Evolutionary conservation across 2,113 vertebrate species (phyloP).

Genomic region (Seriola rivoliana): DNA sequence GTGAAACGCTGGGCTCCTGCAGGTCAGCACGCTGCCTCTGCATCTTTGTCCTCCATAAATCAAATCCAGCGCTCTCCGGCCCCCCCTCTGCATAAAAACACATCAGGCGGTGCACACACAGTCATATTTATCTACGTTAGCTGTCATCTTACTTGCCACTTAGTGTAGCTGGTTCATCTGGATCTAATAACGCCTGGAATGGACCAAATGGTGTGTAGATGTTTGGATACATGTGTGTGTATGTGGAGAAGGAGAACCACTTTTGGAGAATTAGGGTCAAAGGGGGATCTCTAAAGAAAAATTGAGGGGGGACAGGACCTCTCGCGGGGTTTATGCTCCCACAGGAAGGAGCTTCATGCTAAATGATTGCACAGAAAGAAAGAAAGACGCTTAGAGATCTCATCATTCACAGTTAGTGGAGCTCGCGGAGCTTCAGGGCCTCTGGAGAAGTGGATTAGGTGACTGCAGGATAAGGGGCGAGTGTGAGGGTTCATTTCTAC

Average conservation of each 20-base stretch:
- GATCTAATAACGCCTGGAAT: slow-evolving; percentile 60
- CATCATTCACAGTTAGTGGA: slow-evolving; percentile 66
- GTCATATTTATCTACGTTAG: slow-evolving; percentile 53
- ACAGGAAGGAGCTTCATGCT: slow-evolving; percentile 50
- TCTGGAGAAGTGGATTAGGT: slow-evolving; percentile 64
- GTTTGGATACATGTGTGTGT: neutral
- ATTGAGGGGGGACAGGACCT: slow-evolving; percentile 22
- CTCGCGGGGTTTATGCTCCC: slow-evolving; percentile 48
- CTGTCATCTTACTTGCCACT: slow-evolving; percentile 58
- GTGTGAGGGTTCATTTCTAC: slow-evolving; percentile 42
- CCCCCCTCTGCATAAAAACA: slow-evolving; percentile 26
- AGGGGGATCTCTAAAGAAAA: slow-evolving; percentile 43
- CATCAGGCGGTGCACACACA: slow-evolving; percentile 28
- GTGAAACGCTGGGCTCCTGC: slow-evolving; percentile 22
- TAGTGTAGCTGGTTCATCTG: slow-evolving; percentile 62
- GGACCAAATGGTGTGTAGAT: slow-evolving; percentile 17
- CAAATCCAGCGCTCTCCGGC: slow-evolving; percentile 5
- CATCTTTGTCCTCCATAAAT: slow-evolving; percentile 48
- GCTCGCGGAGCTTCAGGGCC: slow-evolving; percentile 33
- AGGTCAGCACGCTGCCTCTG: slow-evolving; percentile 38
- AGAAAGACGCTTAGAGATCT: slow-evolving; percentile 50
- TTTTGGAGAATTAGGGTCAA: slow-evolving; percentile 55
- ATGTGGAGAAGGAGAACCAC: neutral
- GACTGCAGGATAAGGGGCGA: slow-evolving; percentile 34
- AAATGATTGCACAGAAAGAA: slow-evolving; percentile 54